A percentile compares a stretch with the other conserved stretches of the same genome.
phyloP scores from a whole-genome alignment of 2,797 vertebrate genomes.

The Hippocampus kuda region DNA sequence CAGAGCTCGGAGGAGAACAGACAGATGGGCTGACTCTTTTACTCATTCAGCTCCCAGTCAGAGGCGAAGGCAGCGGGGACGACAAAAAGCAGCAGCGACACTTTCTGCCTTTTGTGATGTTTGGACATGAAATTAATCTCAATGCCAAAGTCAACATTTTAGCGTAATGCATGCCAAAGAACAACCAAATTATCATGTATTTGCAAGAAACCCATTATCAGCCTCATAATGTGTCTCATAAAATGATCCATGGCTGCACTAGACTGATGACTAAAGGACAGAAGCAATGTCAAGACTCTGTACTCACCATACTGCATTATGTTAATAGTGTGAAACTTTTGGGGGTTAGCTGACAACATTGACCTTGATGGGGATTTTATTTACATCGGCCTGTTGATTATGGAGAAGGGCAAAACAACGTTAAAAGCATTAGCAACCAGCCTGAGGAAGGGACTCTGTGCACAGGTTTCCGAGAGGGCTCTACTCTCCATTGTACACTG shows the following conservation, averaged over 20 bases:
- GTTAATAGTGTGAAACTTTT: conserved; percentile 19
- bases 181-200: conserved; percentile 14
- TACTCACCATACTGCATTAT: conserved; percentile 11
- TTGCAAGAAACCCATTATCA: conserved; percentile 7
- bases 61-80: conserved; percentile 15
- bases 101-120: conserved; percentile 3
- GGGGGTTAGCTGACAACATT: conserved; percentile 15
- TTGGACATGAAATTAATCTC: conserved; percentile 7
- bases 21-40: conserved; percentile 64
- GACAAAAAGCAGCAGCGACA: conserved; percentile 1
- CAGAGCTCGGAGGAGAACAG: conserved; percentile 49
- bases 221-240: conserved; percentile 4
- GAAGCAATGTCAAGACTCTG: conserved; percentile 11
- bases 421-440: neutral
- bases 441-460: neutral
- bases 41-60: conserved; percentile 55
- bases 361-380: conserved; percentile 17
- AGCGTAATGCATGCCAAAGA: conserved; percentile 6
- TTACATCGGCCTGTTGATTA: conserved; percentile 16
- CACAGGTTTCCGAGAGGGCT: neutral
- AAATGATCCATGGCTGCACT: conserved; percentile 7
- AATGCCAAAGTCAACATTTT: conserved; percentile 9
- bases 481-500: too few species aligned
- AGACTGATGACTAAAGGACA: conserved; percentile 14
- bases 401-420: neutral